Percentiles rank a stretch among this genome's conserved stretches.
Conservation (phyloP, 2,113 vertebrate species). For the Oostethus manadensis region DNA sequence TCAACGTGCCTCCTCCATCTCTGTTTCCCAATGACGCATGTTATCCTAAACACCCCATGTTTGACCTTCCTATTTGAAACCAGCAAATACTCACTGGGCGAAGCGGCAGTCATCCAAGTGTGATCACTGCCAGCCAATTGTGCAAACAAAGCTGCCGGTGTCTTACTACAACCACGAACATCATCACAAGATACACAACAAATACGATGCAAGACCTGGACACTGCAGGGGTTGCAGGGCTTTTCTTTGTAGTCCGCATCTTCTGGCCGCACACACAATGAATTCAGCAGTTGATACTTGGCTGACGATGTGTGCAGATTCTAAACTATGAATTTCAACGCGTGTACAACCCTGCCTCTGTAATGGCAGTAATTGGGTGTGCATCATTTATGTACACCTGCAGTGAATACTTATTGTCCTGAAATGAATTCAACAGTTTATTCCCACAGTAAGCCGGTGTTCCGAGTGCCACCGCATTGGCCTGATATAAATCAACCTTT, state of each 20-base stretch:
- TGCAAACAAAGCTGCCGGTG: conserved; percentile 51
- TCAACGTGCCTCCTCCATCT: conserved; percentile 3
- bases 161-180: conserved; percentile 33
- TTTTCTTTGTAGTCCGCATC: conserved; percentile 47
- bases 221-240: conserved; percentile 34
- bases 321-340: neutral
- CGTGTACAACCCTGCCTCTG: neutral
- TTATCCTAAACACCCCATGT: too few species aligned
- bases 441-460: too few species aligned
- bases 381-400: neutral
- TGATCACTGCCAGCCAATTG: conserved; percentile 34
- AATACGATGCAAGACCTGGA: conserved; percentile 18
- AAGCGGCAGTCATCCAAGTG: neutral
- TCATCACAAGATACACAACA: conserved; percentile 45
- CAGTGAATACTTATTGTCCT: conserved; percentile 1
- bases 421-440: neutral
- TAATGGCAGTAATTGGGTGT: neutral
- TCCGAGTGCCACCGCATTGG: too few species aligned
- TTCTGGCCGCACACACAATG: conserved; percentile 30
- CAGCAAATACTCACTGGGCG: conserved; percentile 14
- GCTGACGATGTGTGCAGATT: conserved; percentile 2
- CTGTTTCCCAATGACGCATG: neutral
- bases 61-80: conserved; percentile 37
- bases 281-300: conserved; percentile 21
- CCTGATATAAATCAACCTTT: too few species aligned